Percentiles rank a stretch among this genome's conserved stretches.
phyloP scores from a whole-genome alignment of 2,888 invertebrate genomes.

The Andrena marginata region DNA sequence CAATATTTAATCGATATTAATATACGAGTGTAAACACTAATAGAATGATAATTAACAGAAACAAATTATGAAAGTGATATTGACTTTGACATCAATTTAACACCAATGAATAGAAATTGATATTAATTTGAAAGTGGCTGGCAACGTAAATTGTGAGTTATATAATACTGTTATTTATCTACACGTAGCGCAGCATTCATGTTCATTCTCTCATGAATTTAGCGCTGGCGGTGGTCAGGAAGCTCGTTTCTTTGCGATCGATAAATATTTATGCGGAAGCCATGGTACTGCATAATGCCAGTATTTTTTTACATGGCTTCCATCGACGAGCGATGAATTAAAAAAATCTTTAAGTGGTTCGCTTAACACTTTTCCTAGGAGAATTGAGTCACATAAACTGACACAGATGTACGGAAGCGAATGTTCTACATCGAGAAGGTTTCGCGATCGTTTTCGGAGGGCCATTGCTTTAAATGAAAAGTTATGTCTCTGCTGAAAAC shows the following conservation, averaged over 20 bases:
- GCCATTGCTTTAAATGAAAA: slow-evolving; percentile 27
- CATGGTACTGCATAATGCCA: not conserved
- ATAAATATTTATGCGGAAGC: slow-evolving; percentile 8
- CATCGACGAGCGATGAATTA: not conserved
- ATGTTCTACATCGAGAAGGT: not conserved
- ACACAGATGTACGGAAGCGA: not conserved
- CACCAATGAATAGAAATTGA: too few relatives aligned
- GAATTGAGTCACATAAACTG: slow-evolving; percentile 3
- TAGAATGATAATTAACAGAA: not conserved
- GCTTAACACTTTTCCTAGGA: not conserved
- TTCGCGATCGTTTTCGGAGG: slow-evolving; percentile 24
- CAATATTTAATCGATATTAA: slow-evolving; percentile 1
- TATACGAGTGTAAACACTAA: not conserved
- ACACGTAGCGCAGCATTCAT: not conserved
- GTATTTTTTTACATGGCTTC: slow-evolving; percentile 12
- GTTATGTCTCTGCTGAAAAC: slow-evolving; percentile 12
- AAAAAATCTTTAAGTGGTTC: slow-evolving; percentile 11
- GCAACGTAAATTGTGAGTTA: too few relatives aligned
- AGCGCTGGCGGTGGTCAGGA: not conserved
- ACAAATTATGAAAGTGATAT: not conserved
- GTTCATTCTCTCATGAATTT: not conserved
- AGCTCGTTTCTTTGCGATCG: slow-evolving; percentile 1
- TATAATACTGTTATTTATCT: not conserved
- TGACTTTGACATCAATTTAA: not conserved
- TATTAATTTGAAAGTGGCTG: too few relatives aligned